Percentiles rank a stretch among this genome's conserved stretches.
phyloP scores from a whole-genome alignment of 1,140 invertebrate genomes.

The Colletes latitarsis region DNA sequence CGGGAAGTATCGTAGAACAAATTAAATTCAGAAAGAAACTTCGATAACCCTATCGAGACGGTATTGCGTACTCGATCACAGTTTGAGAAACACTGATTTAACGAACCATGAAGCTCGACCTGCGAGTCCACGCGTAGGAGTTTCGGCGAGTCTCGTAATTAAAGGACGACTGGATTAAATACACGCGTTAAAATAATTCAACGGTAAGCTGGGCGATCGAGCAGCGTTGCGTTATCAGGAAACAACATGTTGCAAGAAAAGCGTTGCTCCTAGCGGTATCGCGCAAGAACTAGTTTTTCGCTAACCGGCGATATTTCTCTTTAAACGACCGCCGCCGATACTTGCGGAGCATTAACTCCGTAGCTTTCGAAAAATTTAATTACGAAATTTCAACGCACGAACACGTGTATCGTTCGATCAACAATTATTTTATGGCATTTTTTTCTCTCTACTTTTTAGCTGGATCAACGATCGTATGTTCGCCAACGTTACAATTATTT shows the following conservation, averaged over 20 bases:
- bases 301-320: constrained; percentile 6
- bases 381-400: no score
- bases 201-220: not conserved
- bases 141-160: constrained; percentile 37
- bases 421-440: no score
- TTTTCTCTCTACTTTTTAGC: no score
- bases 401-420: no score
- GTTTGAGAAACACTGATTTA: not conserved
- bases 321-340: constrained; percentile 30
- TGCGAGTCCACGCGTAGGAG: constrained; percentile 9
- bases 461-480: no score
- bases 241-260: constrained; percentile 39
- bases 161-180: constrained; percentile 48
- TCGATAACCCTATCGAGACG: no score
- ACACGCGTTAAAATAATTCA: constrained; percentile 14
- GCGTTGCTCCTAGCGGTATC: constrained; percentile 20
- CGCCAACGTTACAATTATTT: no score
- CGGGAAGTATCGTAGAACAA: no score
- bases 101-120: not conserved
- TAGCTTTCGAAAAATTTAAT: no score
- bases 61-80: no score
- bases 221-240: constrained; percentile 40
- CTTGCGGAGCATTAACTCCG: not conserved
- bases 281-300: constrained; percentile 37
- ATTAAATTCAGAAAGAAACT: no score